These are phyloP conservation scores for Arrhopalites spinosus DNA, from an alignment of 2,888 invertebrate genomes.

Conservation along the genomic window DNA sequence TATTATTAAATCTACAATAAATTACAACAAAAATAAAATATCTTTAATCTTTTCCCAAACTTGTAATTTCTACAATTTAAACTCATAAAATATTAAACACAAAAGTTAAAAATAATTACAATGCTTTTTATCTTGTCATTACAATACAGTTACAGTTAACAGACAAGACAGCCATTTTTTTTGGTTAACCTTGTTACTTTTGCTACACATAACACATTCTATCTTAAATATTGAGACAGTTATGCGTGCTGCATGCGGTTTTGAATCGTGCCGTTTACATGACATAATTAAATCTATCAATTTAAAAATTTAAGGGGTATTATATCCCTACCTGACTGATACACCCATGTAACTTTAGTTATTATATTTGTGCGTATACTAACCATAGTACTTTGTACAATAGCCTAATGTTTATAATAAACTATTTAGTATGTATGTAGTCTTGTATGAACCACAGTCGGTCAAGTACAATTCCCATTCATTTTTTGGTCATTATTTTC, in stretches of 20 bases:
- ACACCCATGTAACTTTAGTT: too few relatives aligned
- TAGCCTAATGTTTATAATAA: neutral
- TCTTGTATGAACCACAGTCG: neutral
- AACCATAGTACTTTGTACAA: neutral
- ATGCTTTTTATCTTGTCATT: conserved; percentile 25
- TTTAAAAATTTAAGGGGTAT: conserved; percentile 16
- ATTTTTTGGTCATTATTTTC: conserved; percentile 8
- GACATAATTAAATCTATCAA: conserved; percentile 33
- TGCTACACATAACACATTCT: conserved; percentile 19
- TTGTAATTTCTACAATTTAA: too few relatives aligned
- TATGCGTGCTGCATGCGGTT: conserved; percentile 28
- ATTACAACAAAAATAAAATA: too few relatives aligned
- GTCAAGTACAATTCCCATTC: conserved; percentile 24
- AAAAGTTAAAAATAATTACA: conserved; percentile 34
- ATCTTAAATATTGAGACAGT: neutral
- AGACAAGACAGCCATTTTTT: too few relatives aligned
- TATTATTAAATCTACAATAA: too few relatives aligned
- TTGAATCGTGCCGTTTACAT: conserved; percentile 23
- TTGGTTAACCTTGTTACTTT: conserved; percentile 28
- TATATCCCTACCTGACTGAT: too few relatives aligned
- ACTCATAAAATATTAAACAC: too few relatives aligned
- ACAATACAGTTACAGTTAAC: too few relatives aligned
- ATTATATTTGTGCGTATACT: neutral
- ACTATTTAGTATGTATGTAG: too few relatives aligned
- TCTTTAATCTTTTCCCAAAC: too few relatives aligned